Evolutionary conservation across 2,113 vertebrate genomes (phyloP).

Genomic region (Hipposideros armiger): DNA sequence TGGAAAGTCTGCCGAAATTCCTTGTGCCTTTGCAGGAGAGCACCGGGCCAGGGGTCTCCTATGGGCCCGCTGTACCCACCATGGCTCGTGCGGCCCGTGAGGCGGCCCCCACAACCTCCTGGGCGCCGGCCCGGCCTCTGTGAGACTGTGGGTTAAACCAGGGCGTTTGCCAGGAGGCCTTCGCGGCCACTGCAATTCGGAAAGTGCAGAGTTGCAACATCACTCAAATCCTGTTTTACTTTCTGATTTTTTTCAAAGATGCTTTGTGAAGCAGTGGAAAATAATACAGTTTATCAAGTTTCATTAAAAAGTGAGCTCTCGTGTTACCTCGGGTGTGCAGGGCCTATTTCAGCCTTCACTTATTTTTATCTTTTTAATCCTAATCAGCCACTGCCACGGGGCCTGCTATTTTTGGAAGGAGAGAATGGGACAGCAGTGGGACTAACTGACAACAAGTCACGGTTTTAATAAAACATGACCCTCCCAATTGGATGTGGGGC

Average conservation of each 20-base stretch:
- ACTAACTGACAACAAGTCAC: slow-evolving; percentile 86
- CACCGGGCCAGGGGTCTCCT: fast-evolving
- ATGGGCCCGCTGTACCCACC: fast-evolving
- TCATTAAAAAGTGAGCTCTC: slow-evolving; percentile 84
- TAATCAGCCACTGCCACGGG: slow-evolving; percentile 84
- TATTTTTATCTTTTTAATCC: slow-evolving; percentile 90
- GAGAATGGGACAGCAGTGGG: slow-evolving; percentile 79
- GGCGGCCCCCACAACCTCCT: neutral
- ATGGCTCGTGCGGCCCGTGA: fast-evolving
- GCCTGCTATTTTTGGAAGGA: slow-evolving; percentile 88
- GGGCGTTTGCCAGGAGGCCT: neutral
- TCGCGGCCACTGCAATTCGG: neutral
- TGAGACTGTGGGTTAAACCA: neutral
- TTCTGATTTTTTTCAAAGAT: slow-evolving; percentile 6
- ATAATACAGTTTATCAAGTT: slow-evolving; percentile 81
- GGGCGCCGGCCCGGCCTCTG: neutral
- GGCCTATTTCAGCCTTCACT: slow-evolving; percentile 85
- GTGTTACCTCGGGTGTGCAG: slow-evolving; percentile 85
- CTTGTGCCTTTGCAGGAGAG: too few relatives aligned
- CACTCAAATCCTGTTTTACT: neutral
- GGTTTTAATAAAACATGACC: slow-evolving; percentile 88
- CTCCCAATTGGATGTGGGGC: slow-evolving; percentile 70
- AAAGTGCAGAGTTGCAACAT: slow-evolving; percentile 23
- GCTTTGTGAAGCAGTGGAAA: slow-evolving; percentile 85
- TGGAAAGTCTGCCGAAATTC: neutral